These are phyloP conservation scores for Solenodon paradoxus DNA, from an alignment of 2,113 vertebrate species.

Conservation along the genomic window DNA sequence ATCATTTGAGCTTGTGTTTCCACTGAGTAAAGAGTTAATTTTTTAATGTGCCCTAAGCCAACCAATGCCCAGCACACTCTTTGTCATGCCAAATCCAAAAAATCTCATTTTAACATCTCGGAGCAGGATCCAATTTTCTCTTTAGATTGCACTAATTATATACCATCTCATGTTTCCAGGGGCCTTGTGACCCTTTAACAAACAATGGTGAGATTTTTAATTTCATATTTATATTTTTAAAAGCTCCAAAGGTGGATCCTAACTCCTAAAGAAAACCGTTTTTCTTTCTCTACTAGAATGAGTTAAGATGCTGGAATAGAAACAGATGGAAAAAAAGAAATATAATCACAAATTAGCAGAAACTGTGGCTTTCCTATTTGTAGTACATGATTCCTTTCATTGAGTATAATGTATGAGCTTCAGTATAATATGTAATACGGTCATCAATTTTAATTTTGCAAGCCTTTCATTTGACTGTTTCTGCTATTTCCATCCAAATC, in stretches of 20 bases:
- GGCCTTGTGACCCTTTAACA: neutral
- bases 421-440: conserved; percentile 32
- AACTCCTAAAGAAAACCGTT: neutral
- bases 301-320: conserved; percentile 26
- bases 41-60: neutral
- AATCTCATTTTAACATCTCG: neutral
- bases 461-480: conserved; percentile 28
- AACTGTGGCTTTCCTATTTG: conserved; percentile 51
- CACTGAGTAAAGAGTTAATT: neutral
- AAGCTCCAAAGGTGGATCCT: neutral
- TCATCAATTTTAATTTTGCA: conserved; percentile 67
- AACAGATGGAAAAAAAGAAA: conserved; percentile 31
- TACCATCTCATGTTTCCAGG: neutral
- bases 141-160: neutral
- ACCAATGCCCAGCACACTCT: neutral
- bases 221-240: neutral
- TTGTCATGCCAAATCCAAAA: neutral
- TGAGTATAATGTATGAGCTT: conserved; percentile 25
- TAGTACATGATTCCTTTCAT: conserved; percentile 34
- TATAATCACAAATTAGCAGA: conserved; percentile 47
- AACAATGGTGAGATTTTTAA: neutral
- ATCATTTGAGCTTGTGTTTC: neutral
- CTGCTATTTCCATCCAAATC: neutral
- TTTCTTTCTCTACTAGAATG: conserved; percentile 11
- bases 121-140: neutral